phyloP scores from a whole-genome alignment of 2,797 vertebrate species.

The Mus caroli region DNA sequence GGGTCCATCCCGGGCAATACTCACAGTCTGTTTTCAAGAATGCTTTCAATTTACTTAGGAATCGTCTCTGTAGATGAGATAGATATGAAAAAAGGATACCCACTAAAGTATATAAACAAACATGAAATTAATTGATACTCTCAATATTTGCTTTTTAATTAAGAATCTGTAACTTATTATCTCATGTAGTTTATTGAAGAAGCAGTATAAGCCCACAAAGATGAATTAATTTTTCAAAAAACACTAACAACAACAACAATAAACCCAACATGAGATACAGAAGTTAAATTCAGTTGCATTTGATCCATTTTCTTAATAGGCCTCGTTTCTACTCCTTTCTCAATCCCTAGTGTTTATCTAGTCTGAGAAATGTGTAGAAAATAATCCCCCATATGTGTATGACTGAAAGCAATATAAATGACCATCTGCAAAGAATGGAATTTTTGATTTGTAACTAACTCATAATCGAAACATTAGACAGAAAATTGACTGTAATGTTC shows the following conservation, averaged over 20 bases:
- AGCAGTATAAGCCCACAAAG: neutral
- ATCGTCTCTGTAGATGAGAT: neutral
- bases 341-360: neutral
- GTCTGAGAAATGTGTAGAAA: neutral
- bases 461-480: neutral
- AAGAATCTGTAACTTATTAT: neutral
- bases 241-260: neutral
- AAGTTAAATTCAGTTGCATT: neutral
- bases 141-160: neutral
- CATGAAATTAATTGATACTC: neutral
- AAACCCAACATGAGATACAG: neutral
- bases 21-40: slow-evolving; percentile 14
- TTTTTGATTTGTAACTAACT: neutral
- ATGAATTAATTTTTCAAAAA: neutral
- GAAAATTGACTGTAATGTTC: neutral
- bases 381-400: neutral
- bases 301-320: neutral
- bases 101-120: neutral
- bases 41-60: neutral
- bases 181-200: neutral
- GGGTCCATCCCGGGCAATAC: neutral
- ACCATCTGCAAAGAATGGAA: neutral
- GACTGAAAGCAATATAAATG: slow-evolving; percentile 1
- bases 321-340: neutral
- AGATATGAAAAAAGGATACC: neutral